These are phyloP conservation scores for Oncorhynchus mykiss DNA, from an alignment of 2,113 vertebrate genomes.

Conservation along the genomic window DNA sequence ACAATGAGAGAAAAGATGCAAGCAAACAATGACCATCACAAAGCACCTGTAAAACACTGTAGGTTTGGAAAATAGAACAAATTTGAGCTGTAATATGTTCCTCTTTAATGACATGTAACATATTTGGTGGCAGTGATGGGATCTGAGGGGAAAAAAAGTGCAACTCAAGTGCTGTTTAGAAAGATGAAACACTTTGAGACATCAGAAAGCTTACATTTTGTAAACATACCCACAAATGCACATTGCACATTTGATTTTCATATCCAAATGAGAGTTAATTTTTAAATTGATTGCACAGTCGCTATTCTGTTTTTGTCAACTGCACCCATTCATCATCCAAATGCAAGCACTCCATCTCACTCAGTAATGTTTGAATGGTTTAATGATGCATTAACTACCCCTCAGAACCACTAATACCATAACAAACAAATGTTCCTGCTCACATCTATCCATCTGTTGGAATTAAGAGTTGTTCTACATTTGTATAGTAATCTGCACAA, in stretches of 20 bases:
- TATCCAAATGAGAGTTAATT: not conserved
- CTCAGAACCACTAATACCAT: slow-evolving; percentile 31
- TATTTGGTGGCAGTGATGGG: not conserved
- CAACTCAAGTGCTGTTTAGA: not conserved
- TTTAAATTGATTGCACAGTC: not conserved
- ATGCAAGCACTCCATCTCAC: slow-evolving; percentile 32
- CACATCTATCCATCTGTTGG: not conserved
- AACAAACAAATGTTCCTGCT: slow-evolving; percentile 35
- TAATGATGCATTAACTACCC: slow-evolving; percentile 57
- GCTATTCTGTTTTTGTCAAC: not conserved
- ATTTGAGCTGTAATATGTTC: slow-evolving; percentile 55
- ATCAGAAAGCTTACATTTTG: not conserved
- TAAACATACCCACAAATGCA: not conserved
- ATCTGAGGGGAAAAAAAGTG: too few relatives aligned
- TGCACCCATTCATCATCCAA: slow-evolving; percentile 48
- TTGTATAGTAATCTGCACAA: not conserved
- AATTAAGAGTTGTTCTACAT: not conserved
- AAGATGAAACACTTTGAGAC: not conserved
- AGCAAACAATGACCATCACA: slow-evolving; percentile 63
- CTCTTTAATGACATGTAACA: slow-evolving; percentile 50
- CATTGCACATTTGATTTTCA: not conserved
- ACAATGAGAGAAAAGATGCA: slow-evolving; percentile 60
- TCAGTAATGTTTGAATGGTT: slow-evolving; percentile 37
- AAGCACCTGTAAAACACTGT: slow-evolving; percentile 56
- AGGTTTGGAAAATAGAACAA: slow-evolving; percentile 54